Base-by-base conservation (phyloP, 2,888 invertebrate genomes). In the Stictocephala bisonia region DNA sequence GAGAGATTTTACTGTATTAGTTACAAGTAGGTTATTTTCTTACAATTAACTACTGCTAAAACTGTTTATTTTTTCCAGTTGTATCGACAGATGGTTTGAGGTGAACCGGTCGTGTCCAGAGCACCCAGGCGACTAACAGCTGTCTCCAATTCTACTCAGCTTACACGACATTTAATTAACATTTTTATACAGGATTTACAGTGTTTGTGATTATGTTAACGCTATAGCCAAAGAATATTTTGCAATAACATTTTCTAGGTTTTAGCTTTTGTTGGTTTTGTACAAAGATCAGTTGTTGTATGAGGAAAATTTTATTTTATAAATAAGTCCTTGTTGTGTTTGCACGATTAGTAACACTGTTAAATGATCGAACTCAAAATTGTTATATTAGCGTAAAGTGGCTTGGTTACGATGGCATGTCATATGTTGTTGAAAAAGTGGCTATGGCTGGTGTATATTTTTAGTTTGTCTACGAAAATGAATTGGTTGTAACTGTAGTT, bases 51-150 rank as follows among this genome's bases (percentile, higher is more conserved):
- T n/a, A n/a, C n/a, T n/a, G n/a, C n/a, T n/a, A n/a, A n/a, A n/a
- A n/a, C n/a, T n/a, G n/a, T n/a, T n/a, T n/a, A n/a, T 69, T 66
- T 72, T 76, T 90, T 92, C 60, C 89, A 98, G 97, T 85, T 99
- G 99, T 89, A 98, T 99, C 88, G 98, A 99, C 88, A 93, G 94
- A 87, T 99, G 99, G 99, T 99, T 99, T 88, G 95, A 97, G 86
- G 94, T 97, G 85, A 99, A 98, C 89, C 92, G 98, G 86, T 96
- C 96, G 83, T 99, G 99, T 88, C 99, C 99, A 70, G 98, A 98
- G 86, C 99, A 99, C 88, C 98, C 99, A 81, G 94, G 95, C 82
- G 97, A 97, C 88, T 96, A 79, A 77, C 70, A 71, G 53, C 53
- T 26, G 26, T 11, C 18, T 40, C 1, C 56, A 7, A 22, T 35